Evolutionary conservation across 2,113 vertebrate species (phyloP), one percentile per base, ranked within the genome.

Genomic region (Oriolus oriolus): DNA sequence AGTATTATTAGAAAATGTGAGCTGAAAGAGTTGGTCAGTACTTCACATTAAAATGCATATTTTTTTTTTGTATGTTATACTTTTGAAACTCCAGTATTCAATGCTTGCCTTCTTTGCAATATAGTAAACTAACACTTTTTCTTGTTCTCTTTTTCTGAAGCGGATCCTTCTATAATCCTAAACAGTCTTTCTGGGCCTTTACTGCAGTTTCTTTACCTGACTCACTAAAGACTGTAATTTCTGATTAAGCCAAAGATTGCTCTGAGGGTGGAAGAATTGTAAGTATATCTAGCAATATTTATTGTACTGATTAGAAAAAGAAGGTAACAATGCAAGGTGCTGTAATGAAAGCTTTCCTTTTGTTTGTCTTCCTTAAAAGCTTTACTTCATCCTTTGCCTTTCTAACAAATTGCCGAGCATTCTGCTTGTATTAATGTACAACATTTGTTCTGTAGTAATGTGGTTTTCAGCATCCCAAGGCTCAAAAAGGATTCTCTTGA

Each of bases 161-260:
- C 97, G 87, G 98, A 97, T 98, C 97, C 97, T 97, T 98, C 97
- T 97, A 65, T 98, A 98, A 96, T 86, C 95, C 94, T 98, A 95
- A 95, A 95, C 96, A 96, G 93, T 96, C 90, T 98, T 81, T 98
- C 97, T 94, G 96, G 97, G 97, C 98, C 96, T 98, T 98, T 98
- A 95, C 98, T 98, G 89, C 97, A 96, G 92, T 98, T 97, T 98
- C 97, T 98, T 98, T 98, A 97, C 97, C 96, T 97, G 97, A 96
- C 92, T 94, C 83, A 95, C 96, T 98, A 98, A 97, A 97, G 97
- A 98, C 93, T 98, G 42, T 98, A 97, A 95, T 98, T 98, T 98
- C 97, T 98, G 97, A 97, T 96, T 98, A 96, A 97, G 92, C 96
- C 96, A 98, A 95, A 97, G 97, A 95, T 98, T 98, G 64, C 97